phyloP scores from a whole-genome alignment of 2,888 invertebrate genomes.

The Xanthia togata region DNA sequence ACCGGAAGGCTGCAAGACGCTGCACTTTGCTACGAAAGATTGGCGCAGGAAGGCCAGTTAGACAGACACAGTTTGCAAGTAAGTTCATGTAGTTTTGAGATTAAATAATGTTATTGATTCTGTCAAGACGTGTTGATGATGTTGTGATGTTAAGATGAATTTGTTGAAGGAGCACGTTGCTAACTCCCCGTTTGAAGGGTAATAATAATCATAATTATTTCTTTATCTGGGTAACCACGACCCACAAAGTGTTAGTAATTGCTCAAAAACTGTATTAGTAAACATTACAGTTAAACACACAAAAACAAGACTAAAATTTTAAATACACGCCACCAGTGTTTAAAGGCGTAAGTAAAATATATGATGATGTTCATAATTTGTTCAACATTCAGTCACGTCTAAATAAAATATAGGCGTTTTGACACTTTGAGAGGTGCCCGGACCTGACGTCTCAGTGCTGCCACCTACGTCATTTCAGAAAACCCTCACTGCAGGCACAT shows the following conservation, averaged over 20 bases:
- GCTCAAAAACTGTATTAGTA: neutral
- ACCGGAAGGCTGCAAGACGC: constrained; percentile 96
- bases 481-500: neutral
- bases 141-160: no score
- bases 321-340: neutral
- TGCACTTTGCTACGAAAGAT: constrained; percentile 96
- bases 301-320: neutral
- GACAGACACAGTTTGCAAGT: constrained; percentile 87
- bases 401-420: no score
- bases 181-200: neutral
- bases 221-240: neutral
- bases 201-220: neutral
- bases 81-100: constrained; percentile 25
- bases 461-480: no score
- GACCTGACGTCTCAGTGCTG: no score
- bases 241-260: neutral
- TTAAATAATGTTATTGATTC: neutral
- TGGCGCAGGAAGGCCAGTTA: constrained; percentile 91
- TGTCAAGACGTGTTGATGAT: neutral
- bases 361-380: no score
- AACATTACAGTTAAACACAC: no score
- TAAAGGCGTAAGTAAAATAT: no score
- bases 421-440: no score
- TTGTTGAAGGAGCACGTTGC: neutral
- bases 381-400: no score